Percentiles rank a stretch among this genome's conserved stretches.
Evolutionary conservation across 2,113 vertebrate genomes (phyloP).

Genomic region (Psettodes erumei): DNA sequence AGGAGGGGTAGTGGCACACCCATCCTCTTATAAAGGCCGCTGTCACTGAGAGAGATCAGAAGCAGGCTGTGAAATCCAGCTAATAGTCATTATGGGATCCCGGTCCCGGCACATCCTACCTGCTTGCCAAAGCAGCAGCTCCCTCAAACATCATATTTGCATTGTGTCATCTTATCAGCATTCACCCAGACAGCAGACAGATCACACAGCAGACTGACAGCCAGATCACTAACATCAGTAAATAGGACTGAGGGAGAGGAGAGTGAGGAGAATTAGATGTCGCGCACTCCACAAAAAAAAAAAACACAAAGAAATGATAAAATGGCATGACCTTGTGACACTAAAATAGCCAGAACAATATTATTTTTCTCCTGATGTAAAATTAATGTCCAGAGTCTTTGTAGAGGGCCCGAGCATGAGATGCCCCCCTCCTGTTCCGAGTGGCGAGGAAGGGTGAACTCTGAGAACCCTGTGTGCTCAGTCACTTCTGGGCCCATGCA

Average conservation of each 20-base stretch:
- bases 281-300: conserved; percentile 8
- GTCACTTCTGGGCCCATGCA: conserved; percentile 76
- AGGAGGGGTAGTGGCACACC: conserved; percentile 63
- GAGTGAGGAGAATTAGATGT: conserved; percentile 26
- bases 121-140: conserved; percentile 72
- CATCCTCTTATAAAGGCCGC: conserved; percentile 70
- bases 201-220: conserved; percentile 70
- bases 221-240: conserved; percentile 67
- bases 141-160: conserved; percentile 73
- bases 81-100: conserved; percentile 82
- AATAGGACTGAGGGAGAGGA: conserved; percentile 55
- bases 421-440: conserved; percentile 43
- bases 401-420: conserved; percentile 32
- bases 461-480: conserved; percentile 71
- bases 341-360: conserved; percentile 58
- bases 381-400: conserved; percentile 66
- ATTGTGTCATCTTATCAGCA: conserved; percentile 80
- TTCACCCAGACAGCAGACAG: conserved; percentile 70
- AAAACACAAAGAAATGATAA: conserved; percentile 43
- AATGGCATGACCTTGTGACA: conserved; percentile 20
- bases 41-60: conserved; percentile 81
- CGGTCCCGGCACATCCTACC: conserved; percentile 63
- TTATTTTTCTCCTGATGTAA: conserved; percentile 68
- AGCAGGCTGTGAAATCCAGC: conserved; percentile 82
- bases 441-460: conserved; percentile 64